These are phyloP conservation scores for Steromphala cineraria DNA, from an alignment of 2,888 invertebrate genomes.

Conservation along the genomic window DNA sequence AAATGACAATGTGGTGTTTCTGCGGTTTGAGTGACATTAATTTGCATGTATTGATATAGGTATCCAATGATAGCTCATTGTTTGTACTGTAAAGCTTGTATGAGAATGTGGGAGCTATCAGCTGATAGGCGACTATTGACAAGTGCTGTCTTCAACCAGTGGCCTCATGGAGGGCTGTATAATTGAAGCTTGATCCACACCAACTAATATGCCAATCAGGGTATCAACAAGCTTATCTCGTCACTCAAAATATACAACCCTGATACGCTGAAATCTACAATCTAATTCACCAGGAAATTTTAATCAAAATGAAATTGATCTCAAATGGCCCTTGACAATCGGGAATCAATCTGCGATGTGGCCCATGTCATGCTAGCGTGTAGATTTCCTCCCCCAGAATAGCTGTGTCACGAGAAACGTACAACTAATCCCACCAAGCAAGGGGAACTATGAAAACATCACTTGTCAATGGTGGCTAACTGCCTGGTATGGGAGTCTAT, in stretches of 20 bases:
- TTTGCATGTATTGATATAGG: background rate
- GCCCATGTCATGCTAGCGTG: background rate
- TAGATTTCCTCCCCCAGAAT: background rate
- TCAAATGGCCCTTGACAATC: background rate
- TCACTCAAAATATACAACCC: background rate
- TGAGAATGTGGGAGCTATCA: background rate
- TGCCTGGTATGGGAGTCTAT: background rate
- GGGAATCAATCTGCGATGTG: too few species aligned
- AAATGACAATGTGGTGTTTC: too few species aligned
- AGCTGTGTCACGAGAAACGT: conserved; percentile 1
- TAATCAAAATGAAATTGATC: conserved; percentile 6
- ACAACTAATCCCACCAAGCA: background rate
- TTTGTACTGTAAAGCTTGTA: background rate
- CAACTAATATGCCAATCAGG: conserved; percentile 9
- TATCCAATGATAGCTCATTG: background rate
- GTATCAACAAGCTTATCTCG: conserved; percentile 14
- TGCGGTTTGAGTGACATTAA: background rate
- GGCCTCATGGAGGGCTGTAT: background rate
- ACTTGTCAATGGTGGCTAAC: background rate
- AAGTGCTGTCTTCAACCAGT: background rate
- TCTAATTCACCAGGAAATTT: conserved; percentile 8
- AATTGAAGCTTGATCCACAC: background rate
- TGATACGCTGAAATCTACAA: background rate
- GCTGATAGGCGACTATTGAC: background rate
- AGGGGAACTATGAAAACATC: background rate